Evolutionary conservation across 2,113 vertebrate species (phyloP).

Genomic region (Oceanodroma tethys): DNA sequence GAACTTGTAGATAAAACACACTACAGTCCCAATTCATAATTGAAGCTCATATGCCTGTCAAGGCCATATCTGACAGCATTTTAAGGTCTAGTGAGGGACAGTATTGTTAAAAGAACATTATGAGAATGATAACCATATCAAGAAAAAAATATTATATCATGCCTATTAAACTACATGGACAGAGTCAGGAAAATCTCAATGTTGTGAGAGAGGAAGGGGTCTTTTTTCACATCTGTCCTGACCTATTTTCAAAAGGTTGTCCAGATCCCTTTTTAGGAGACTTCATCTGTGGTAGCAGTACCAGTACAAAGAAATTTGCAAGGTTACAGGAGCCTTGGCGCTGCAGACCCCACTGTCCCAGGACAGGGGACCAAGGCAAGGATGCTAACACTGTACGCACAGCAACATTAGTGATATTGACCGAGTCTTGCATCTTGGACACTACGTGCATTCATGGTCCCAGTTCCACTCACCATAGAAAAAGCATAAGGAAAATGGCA

Average conservation of each 20-base stretch:
- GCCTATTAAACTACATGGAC: accelerated
- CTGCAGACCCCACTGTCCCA: too few relatives aligned
- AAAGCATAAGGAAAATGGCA: background rate
- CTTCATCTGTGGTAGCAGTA: background rate
- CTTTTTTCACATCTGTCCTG: background rate
- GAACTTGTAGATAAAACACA: background rate
- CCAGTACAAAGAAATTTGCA: background rate
- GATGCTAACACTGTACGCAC: background rate
- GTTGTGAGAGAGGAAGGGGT: background rate
- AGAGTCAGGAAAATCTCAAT: background rate
- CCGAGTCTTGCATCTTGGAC: background rate
- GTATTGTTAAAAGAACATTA: background rate
- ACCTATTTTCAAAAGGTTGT: background rate
- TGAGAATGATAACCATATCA: background rate
- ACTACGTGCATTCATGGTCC: background rate
- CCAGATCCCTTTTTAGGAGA: background rate
- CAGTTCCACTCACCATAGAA: background rate
- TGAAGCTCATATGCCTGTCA: background rate
- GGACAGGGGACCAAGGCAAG: background rate
- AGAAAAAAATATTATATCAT: background rate
- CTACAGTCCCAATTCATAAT: background rate
- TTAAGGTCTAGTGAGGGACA: background rate
- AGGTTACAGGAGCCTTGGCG: background rate
- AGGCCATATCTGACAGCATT: background rate
- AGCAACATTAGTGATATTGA: background rate